Base-by-base conservation (phyloP, 1,140 invertebrate species). In the Caenorhabditis inopinata region DNA sequence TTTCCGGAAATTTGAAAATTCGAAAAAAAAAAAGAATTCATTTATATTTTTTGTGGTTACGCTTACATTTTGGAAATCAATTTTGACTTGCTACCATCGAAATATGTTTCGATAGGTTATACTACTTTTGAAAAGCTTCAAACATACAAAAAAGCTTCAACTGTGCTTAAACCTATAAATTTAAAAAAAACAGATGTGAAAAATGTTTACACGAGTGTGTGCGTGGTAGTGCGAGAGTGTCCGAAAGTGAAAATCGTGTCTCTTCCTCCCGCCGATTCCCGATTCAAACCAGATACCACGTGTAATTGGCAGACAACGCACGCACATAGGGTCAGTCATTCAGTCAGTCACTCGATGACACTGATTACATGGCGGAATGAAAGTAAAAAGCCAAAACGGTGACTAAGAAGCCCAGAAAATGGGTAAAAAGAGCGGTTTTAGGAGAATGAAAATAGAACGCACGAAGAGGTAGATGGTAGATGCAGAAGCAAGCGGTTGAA, bases 251-350 rank as follows among this genome's bases (percentile, higher is more conserved):
- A 68, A 68, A 68, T 42, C 58, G 58, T 38, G 58, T 68, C 32
- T 68, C 58, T 68, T 38, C 32, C 58, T 68, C 58, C 23, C 7
- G 27, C 27, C 58, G 35, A n/a, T 62, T n/a, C 32, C 32, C 58
- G 58, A 68, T 68, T 38, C 58, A 68, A 68, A 68, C 58, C 58
- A 68, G 58, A 68, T 68, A 68, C 58, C 58, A 68, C 58, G 58
- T 68, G 58, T 68, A 68, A 68, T 68, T 32, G 58, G 16, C 32
- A 68, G 58, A 68, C 58, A 58, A 58, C 6, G 14, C 27, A 68
- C 32, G 32, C 58, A 68, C 58, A n/a, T n/a, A n/a, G 58, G 58
- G 58, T n/a, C n/a, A n/a, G n/a, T n/a, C n/a, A n/a, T n/a, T n/a
- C n/a, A n/a, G 58, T 68, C 58, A 68, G 58, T 68, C 58, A 68